A percentile compares a stretch with the other conserved stretches of the same genome.
Conservation (phyloP, 2,113 vertebrate species). For the Chaetops frenatus region DNA sequence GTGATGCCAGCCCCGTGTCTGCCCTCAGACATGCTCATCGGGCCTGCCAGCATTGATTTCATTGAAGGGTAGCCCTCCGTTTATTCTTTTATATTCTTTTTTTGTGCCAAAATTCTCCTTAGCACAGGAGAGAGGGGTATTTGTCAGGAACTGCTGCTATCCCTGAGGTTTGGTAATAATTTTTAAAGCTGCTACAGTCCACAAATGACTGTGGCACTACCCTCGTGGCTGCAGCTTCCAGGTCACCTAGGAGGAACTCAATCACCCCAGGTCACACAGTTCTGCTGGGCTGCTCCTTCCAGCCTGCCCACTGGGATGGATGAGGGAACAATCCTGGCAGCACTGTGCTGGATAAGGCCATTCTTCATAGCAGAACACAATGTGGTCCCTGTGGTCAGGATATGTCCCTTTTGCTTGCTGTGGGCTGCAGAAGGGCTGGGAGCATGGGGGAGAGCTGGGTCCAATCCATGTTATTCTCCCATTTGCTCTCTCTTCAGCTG, state of each 20-base stretch:
- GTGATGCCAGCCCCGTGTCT: background rate
- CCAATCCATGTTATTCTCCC: background rate
- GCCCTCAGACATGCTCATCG: rapidly evolving
- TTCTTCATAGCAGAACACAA: rapidly evolving
- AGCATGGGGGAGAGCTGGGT: background rate
- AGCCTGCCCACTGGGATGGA: background rate
- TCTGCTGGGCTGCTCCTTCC: background rate
- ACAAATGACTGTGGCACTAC: background rate
- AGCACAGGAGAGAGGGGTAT: background rate
- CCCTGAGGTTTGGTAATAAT: background rate
- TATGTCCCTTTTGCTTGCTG: background rate
- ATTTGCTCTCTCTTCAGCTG: background rate
- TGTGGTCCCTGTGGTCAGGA: background rate
- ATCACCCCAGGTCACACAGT: background rate
- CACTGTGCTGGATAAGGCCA: background rate
- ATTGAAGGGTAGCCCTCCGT: background rate
- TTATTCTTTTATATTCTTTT: background rate
- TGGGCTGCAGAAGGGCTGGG: background rate
- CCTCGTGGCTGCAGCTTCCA: background rate
- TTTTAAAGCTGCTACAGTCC: background rate
- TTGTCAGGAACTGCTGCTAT: background rate
- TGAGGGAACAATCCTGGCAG: background rate
- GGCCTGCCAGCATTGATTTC: background rate
- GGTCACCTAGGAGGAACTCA: background rate
- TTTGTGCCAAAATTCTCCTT: background rate